These are phyloP conservation scores for Zoanthus sansibaricus DNA, from an alignment of 92 coral and sea anemone genomes.

Conservation along the genomic window DNA sequence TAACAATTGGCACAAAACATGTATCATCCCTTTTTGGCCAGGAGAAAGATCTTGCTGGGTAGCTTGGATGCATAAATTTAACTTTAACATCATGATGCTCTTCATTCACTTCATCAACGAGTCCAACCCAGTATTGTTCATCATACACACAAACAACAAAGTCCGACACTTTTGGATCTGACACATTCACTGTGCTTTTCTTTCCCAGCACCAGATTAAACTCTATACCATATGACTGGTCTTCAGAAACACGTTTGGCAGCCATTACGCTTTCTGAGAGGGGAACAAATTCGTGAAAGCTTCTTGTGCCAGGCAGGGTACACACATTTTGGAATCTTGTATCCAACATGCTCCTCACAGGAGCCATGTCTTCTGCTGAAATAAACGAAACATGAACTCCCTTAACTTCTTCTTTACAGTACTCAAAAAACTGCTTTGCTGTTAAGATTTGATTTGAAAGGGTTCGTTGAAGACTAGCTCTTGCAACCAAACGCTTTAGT, in stretches of 20 bases:
- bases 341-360: conserved; percentile 53
- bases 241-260: background rate
- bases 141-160: conserved; percentile 41
- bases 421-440: conserved; percentile 58
- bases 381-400: conserved; percentile 55
- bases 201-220: conserved; percentile 35
- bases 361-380: conserved; percentile 55
- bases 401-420: conserved; percentile 56
- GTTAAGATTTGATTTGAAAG: conserved; percentile 51
- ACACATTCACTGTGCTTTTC: background rate
- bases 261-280: background rate
- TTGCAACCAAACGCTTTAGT: conserved; percentile 36
- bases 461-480: conserved; percentile 59
- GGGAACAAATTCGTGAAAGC: background rate
- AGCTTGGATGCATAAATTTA: conserved; percentile 55
- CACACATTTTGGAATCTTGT: conserved; percentile 36
- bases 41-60: conserved; percentile 47
- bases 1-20: conserved; percentile 43
- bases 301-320: background rate
- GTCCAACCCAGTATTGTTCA: conserved; percentile 31
- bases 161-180: conserved; percentile 38
- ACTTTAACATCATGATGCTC: conserved; percentile 53
- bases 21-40: conserved; percentile 42
- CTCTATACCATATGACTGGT: conserved; percentile 6
- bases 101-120: conserved; percentile 38